These are phyloP conservation scores for Pseudomyrmex pallidus DNA, from an alignment of 1,140 invertebrate species.

Conservation along the genomic window DNA sequence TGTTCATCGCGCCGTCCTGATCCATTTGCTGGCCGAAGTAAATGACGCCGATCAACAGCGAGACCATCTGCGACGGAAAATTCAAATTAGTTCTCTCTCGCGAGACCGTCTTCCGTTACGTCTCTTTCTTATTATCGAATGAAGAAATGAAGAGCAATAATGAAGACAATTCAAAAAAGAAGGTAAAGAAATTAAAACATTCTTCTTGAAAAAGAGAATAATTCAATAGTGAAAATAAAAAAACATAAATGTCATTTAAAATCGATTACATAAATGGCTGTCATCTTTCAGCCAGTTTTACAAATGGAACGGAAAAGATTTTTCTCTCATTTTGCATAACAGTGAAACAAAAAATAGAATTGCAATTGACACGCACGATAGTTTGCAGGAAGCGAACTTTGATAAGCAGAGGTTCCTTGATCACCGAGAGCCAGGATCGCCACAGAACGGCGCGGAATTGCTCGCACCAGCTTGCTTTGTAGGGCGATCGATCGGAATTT, in stretches of 20 bases:
- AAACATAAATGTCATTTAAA: neutral
- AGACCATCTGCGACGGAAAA: slow-evolving; percentile 90
- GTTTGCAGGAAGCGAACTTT: slow-evolving; percentile 95
- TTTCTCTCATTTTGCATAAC: neutral
- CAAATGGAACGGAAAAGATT: neutral
- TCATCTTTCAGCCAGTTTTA: neutral
- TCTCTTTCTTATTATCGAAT: too few relatives aligned
- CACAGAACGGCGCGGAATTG: slow-evolving; percentile 96
- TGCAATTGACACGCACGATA: slow-evolving; percentile 88
- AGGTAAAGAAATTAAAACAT: neutral
- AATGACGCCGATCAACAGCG: slow-evolving; percentile 94
- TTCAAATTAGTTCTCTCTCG: neutral
- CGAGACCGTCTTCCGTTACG: too few relatives aligned
- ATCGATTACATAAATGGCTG: neutral
- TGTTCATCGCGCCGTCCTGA: slow-evolving; percentile 97
- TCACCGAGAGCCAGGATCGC: slow-evolving; percentile 94
- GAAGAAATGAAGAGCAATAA: too few relatives aligned
- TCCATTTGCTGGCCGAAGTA: slow-evolving; percentile 94
- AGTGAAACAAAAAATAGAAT: neutral
- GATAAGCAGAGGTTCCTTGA: slow-evolving; percentile 95
- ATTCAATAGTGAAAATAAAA: too few relatives aligned
- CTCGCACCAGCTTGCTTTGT: slow-evolving; percentile 94
- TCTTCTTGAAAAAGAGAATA: too few relatives aligned
- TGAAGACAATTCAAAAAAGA: neutral
- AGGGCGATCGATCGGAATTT: slow-evolving; percentile 85